These are phyloP conservation scores for Troides aeacus DNA, from an alignment of 2,888 invertebrate species.

Conservation along the genomic window DNA sequence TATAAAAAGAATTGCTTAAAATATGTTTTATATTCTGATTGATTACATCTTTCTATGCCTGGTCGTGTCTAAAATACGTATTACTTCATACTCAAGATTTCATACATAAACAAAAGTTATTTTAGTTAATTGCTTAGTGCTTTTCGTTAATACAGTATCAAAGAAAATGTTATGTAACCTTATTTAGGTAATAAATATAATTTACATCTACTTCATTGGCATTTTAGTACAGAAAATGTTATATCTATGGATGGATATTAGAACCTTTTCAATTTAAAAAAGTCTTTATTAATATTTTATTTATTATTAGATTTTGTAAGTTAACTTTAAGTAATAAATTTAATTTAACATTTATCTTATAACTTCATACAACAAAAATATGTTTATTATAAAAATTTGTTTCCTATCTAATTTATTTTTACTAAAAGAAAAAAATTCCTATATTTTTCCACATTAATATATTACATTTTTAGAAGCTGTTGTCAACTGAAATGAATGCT, in stretches of 20 bases:
- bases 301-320: not conserved
- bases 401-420: too few species aligned
- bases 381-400: too few species aligned
- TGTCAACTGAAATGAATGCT: conserved; percentile 70
- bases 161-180: conserved; percentile 29
- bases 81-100: conserved; percentile 20
- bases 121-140: conserved; percentile 35
- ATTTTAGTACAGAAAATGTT: not conserved
- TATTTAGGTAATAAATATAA: conserved; percentile 8
- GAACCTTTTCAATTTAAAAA: not conserved
- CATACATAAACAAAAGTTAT: conserved; percentile 40
- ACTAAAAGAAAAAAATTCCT: too few species aligned
- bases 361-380: too few species aligned
- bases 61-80: conserved; percentile 9
- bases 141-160: conserved; percentile 24
- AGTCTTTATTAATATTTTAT: not conserved
- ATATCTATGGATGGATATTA: not conserved
- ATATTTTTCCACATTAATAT: not conserved
- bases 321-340: not conserved
- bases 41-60: conserved; percentile 7
- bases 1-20: conserved; percentile 29
- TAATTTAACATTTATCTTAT: not conserved
- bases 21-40: conserved; percentile 21
- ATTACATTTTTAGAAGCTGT: conserved; percentile 67
- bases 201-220: conserved; percentile 10